Evolutionary conservation across 2,113 vertebrate genomes (phyloP).

Genomic region (Larimichthys polyactis): DNA sequence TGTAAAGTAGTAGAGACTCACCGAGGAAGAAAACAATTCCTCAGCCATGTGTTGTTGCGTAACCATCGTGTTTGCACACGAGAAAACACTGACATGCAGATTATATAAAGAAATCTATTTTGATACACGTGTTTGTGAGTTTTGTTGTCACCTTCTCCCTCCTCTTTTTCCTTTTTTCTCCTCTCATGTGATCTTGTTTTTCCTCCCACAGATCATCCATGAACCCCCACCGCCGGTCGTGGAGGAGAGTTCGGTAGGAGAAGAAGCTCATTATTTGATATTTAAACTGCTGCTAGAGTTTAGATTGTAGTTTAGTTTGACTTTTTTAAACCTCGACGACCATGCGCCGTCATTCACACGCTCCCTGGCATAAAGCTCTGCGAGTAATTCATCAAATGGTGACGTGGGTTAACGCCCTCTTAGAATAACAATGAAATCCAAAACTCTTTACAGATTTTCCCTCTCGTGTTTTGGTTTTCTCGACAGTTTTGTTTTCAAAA

Average conservation of each 20-base stretch:
- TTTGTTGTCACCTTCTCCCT: constrained; percentile 4
- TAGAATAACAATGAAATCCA: constrained; percentile 42
- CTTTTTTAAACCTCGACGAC: constrained; percentile 46
- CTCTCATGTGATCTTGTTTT: constrained; percentile 22
- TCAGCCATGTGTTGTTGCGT: constrained; percentile 69
- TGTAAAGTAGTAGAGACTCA: constrained; percentile 54
- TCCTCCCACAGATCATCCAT: constrained; percentile 81
- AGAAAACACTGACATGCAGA: constrained; percentile 44
- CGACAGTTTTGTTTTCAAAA: neutral
- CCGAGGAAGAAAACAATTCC: constrained; percentile 53
- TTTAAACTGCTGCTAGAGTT: constrained; percentile 44
- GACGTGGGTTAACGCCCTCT: constrained; percentile 43
- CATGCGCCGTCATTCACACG: constrained; percentile 24
- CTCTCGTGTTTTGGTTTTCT: neutral
- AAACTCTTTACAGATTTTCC: constrained; percentile 2
- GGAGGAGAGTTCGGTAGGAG: constrained; percentile 85
- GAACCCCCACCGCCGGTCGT: constrained; percentile 81
- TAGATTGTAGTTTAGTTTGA: constrained; percentile 36
- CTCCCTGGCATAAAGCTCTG: constrained; percentile 16
- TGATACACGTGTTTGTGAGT: constrained; percentile 32
- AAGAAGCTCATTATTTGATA: constrained; percentile 39
- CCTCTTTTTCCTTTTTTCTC: neutral
- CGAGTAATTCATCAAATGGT: constrained; percentile 38
- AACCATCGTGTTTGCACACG: constrained; percentile 60
- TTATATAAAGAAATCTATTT: constrained; percentile 21